Conservation (phyloP, 2,888 invertebrate genomes). For the Myopa testacea region DNA sequence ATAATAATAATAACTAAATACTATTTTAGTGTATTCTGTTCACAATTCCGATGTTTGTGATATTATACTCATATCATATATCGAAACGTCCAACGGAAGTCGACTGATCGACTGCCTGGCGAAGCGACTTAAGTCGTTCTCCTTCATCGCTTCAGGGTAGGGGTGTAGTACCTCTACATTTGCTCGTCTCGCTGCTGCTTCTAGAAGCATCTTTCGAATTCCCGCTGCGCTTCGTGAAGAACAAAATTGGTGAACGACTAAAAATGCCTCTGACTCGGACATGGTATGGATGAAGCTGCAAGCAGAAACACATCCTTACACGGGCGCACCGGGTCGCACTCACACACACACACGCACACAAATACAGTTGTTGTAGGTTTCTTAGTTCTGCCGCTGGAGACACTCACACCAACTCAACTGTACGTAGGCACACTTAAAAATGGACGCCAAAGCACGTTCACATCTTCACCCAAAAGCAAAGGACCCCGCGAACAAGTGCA, state of each 20-base stretch:
- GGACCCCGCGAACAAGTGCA: not conserved
- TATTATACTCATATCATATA: no score
- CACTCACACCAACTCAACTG: constrained; percentile 24
- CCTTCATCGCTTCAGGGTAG: no score
- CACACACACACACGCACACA: constrained; percentile 10
- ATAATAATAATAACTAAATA: no score
- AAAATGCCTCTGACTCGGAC: constrained; percentile 23
- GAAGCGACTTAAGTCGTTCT: no score
- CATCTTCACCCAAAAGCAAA: constrained; percentile 24
- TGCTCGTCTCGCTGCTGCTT: not conserved
- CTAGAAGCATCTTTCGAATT: constrained; percentile 37
- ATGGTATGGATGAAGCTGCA: not conserved
- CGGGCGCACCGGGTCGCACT: not conserved
- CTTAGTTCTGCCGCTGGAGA: constrained; percentile 26
- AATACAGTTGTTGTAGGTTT: constrained; percentile 23
- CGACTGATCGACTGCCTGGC: no score
- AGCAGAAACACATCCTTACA: not conserved
- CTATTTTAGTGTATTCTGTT: no score
- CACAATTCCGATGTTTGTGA: no score
- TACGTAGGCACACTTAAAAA: constrained; percentile 26
- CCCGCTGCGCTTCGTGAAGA: constrained; percentile 27
- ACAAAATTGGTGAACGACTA: constrained; percentile 25
- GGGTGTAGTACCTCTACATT: not conserved
- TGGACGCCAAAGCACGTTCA: constrained; percentile 38
- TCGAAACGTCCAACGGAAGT: no score